Evolutionary conservation across 2,888 invertebrate genomes (phyloP), one percentile per base, ranked within the genome.

Genomic region (Polylopha cassiicola): DNA sequence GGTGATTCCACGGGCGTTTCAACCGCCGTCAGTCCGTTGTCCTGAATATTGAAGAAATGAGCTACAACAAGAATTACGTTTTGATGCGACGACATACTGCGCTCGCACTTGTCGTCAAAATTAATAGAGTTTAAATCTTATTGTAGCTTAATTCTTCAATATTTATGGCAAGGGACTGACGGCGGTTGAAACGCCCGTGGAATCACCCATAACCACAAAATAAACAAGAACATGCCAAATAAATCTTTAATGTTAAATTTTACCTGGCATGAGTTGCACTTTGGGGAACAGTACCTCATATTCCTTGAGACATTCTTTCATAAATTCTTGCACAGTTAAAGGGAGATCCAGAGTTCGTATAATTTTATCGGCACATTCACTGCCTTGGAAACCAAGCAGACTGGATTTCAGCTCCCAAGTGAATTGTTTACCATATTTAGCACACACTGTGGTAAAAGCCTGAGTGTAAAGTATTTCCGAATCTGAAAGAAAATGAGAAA

Each of bases 381-480:
- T 72, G 1, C 89, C 89, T 59, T 90, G 89, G 39, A 89, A 84
- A 1, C 94, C 95, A 87, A 94, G 90, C 20, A 89, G 64, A 46
- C 81, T 80, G 3, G 87, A 73, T 74, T 96, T 96, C 11, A 93
- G 65, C 18, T 94, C 92, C 91, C 92, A 94, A 0, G 93, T 93
- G 65, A 91, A 96, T 4, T 73, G 79, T 70, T 92, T 92, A 1
- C 90, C 92, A 77, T 90, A 94, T 41, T 86, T 86, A 43, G 87
- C 86, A 49, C 91, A 85, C 14, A 93, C 87, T 53, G 76, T 86
- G 64, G 91, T 89, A 55, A 90, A 91, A 2, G 90, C 91, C 65
- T 89, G 76, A 4, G 92, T 90, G 63, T 95, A 95, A 9, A 94
- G 73, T 8, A 66, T 73, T 75, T 95, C 95, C 17, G 95, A 94